Evolutionary conservation across 2,113 vertebrate genomes (phyloP).

Genomic region (Castor canadensis): DNA sequence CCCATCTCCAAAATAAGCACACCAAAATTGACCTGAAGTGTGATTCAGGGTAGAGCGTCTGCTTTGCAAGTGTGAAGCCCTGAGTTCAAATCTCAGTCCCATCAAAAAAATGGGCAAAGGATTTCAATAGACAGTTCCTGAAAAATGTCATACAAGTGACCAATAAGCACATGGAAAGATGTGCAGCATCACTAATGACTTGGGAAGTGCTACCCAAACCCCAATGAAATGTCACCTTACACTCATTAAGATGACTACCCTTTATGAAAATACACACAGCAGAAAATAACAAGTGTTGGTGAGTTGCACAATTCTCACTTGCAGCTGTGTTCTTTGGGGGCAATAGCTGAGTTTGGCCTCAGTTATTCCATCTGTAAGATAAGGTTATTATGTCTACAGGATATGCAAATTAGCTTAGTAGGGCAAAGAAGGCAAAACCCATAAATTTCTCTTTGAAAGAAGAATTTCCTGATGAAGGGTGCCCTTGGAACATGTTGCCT

Average conservation of each 20-base stretch:
- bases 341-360: background rate
- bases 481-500: background rate
- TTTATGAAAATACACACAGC: background rate
- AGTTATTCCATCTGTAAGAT: background rate
- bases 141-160: too few species aligned
- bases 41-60: too few species aligned
- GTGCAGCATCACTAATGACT: too few species aligned
- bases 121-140: too few species aligned
- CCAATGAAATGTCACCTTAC: background rate
- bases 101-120: too few species aligned
- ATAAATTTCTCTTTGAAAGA: background rate
- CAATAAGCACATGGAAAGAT: too few species aligned
- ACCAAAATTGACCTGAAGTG: too few species aligned
- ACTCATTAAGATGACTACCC: background rate
- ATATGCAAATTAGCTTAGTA: background rate
- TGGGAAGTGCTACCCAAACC: background rate
- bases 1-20: too few species aligned
- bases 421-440: background rate
- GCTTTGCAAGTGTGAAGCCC: too few species aligned
- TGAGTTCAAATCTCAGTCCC: too few species aligned
- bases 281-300: background rate
- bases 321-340: background rate
- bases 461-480: background rate
- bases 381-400: background rate
- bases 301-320: too few species aligned